phyloP scores from a whole-genome alignment of 53 echinoderm and acorn worm species.

The Antedon mediterranea region DNA sequence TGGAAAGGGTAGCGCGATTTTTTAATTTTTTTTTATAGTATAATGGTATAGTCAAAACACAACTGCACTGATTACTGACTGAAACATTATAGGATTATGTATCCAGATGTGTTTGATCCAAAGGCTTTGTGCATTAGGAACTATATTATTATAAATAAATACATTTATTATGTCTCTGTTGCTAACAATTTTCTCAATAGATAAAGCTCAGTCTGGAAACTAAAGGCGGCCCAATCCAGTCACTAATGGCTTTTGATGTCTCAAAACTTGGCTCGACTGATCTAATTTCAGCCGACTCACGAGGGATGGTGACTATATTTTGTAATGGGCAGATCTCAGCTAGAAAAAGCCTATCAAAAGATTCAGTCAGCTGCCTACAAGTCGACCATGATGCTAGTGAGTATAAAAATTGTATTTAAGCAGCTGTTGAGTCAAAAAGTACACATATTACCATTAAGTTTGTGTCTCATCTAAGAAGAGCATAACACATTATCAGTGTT shows the following conservation, averaged over 20 bases:
- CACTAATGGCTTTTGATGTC: conserved; percentile 54
- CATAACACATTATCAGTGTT: too few relatives aligned
- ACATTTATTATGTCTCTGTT: too few relatives aligned
- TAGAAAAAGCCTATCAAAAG: conserved; percentile 56
- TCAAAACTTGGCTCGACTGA: conserved; percentile 72
- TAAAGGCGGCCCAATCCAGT: conserved; percentile 86
- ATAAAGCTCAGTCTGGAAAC: conserved; percentile 62
- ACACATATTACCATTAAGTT: too few relatives aligned
- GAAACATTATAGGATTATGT: too few relatives aligned
- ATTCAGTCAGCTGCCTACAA: conserved; percentile 54
- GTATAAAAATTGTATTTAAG: not conserved
- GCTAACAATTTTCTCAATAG: conserved; percentile 11
- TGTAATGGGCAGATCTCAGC: conserved; percentile 91
- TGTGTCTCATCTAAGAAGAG: too few relatives aligned
- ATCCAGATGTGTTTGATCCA: too few relatives aligned
- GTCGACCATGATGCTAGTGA: conserved; percentile 84
- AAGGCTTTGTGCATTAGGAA: too few relatives aligned
- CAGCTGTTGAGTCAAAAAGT: too few relatives aligned
- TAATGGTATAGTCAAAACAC: too few relatives aligned
- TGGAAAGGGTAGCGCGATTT: too few relatives aligned
- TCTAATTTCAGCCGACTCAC: conserved; percentile 63
- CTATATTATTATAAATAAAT: too few relatives aligned
- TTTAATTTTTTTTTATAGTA: not conserved
- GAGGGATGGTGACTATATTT: conserved; percentile 83
- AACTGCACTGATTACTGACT: too few relatives aligned